phyloP scores from a whole-genome alignment of 2,113 vertebrate species.

The Oenanthe melanoleuca region DNA sequence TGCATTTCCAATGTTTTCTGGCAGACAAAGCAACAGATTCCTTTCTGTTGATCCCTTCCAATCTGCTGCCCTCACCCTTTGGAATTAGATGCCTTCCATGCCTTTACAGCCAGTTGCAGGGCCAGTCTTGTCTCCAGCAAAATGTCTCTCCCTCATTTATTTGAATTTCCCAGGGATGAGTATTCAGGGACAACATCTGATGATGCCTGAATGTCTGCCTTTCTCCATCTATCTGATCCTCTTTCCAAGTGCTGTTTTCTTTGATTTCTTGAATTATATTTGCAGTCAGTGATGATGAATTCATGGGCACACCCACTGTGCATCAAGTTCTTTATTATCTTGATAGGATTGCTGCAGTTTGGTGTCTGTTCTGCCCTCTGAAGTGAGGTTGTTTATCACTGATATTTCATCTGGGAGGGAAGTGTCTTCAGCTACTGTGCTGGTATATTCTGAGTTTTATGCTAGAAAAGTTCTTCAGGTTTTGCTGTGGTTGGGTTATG shows the following conservation, averaged over 20 bases:
- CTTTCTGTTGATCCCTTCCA: not conserved
- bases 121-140: not conserved
- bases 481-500: not conserved
- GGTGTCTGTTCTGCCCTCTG: not conserved
- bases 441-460: not conserved
- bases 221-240: not conserved
- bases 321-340: not conserved
- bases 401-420: not conserved
- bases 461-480: not conserved
- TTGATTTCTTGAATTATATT: not conserved
- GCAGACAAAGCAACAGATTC: not conserved
- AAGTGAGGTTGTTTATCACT: not conserved
- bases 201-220: not conserved
- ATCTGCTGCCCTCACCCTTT: not conserved
- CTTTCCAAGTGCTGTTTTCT: not conserved
- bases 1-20: not conserved
- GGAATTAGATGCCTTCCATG: not conserved
- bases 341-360: not conserved
- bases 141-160: not conserved
- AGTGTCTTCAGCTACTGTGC: not conserved
- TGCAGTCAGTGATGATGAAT: not conserved
- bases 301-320: not conserved
- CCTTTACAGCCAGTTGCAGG: not conserved
- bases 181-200: not conserved
- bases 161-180: not conserved